Evolutionary conservation across 2,113 vertebrate genomes (phyloP).

Genomic region (Nycticebus coucang): DNA sequence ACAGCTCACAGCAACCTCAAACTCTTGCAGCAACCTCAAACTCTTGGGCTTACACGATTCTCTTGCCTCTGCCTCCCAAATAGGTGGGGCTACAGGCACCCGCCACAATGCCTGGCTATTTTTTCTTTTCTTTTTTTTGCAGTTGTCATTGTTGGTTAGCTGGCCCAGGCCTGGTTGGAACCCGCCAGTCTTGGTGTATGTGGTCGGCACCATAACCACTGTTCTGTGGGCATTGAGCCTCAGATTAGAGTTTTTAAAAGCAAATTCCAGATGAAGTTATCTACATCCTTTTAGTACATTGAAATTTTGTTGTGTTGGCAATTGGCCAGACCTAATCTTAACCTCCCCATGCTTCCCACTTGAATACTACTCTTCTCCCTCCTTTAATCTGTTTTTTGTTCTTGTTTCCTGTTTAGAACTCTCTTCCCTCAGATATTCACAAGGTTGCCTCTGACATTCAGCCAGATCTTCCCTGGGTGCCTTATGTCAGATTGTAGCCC

Average conservation of each 20-base stretch:
- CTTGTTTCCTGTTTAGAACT: constrained; percentile 16
- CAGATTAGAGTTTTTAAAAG: background rate
- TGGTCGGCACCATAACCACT: too few species aligned
- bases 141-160: too few species aligned
- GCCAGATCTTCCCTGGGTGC: background rate
- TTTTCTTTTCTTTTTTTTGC: background rate
- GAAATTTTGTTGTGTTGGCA: constrained; percentile 22
- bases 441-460: background rate
- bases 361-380: background rate
- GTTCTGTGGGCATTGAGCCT: too few species aligned
- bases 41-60: too few species aligned
- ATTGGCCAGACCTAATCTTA: background rate
- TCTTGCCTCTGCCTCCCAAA: too few species aligned
- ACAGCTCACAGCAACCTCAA: too few species aligned
- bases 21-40: too few species aligned
- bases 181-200: too few species aligned
- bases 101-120: background rate
- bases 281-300: constrained; percentile 19
- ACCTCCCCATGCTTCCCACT: too few species aligned
- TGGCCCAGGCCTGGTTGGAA: too few species aligned
- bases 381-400: background rate
- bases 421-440: background rate
- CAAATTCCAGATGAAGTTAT: constrained; percentile 2
- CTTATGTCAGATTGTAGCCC: constrained; percentile 28
- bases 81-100: background rate